Conservation (phyloP, 2,797 vertebrate genomes). For the Enoplosus armatus region DNA sequence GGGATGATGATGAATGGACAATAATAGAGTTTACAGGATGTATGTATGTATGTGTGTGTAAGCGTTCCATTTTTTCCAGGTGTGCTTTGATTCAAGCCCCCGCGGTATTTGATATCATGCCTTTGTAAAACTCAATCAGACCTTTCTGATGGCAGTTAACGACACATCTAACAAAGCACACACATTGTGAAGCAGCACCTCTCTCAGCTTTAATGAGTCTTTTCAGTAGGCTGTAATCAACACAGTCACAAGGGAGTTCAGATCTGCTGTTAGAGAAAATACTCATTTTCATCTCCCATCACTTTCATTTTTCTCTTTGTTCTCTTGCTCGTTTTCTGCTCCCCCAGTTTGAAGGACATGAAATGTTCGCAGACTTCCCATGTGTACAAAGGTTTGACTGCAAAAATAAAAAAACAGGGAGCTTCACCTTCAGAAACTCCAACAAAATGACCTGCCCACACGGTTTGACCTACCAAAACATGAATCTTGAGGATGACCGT, state of each 20-base stretch:
- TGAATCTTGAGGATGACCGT: too few relatives aligned
- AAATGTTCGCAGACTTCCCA: too few relatives aligned
- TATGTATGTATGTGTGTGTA: constrained; percentile 4
- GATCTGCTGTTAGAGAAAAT: constrained; percentile 16
- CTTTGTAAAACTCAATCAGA: constrained; percentile 61
- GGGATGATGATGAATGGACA: constrained; percentile 48
- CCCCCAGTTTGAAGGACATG: background rate
- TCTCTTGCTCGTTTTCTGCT: background rate
- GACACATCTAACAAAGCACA: constrained; percentile 29
- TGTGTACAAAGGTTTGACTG: too few relatives aligned
- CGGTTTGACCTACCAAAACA: background rate
- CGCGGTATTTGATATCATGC: constrained; percentile 52
- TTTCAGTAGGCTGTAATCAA: constrained; percentile 52
- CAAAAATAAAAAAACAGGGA: too few relatives aligned
- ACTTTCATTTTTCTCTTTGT: background rate
- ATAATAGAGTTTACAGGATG: constrained; percentile 33
- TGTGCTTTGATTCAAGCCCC: constrained; percentile 47
- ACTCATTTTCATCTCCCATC: background rate
- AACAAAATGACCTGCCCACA: too few relatives aligned
- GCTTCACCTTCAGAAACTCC: too few relatives aligned
- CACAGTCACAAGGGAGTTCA: constrained; percentile 13
- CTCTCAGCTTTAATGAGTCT: constrained; percentile 51
- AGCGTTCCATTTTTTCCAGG: constrained; percentile 38
- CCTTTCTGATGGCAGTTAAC: constrained; percentile 50
- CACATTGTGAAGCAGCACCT: constrained; percentile 15